Evolutionary conservation across 2,888 invertebrate species (phyloP).

Genomic region (Zonitis immaculata): DNA sequence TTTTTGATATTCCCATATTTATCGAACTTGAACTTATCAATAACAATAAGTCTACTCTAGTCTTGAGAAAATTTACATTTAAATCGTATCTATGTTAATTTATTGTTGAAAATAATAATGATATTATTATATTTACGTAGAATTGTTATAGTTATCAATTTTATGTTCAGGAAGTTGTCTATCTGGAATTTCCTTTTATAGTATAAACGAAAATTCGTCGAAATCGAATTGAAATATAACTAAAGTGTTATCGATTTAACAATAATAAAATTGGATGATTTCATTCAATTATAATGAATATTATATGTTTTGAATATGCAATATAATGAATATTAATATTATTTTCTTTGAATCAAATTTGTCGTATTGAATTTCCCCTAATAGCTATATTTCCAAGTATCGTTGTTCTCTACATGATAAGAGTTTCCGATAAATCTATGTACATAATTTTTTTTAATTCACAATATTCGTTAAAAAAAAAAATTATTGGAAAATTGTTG

Average conservation of each 20-base stretch:
- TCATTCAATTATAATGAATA: no score
- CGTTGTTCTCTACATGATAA: no score
- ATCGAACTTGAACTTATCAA: no score
- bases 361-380: background rate
- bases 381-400: background rate
- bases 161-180: background rate
- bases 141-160: background rate
- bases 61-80: background rate
- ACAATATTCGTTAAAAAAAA: no score
- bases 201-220: background rate
- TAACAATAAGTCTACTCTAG: no score
- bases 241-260: no score
- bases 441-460: no score
- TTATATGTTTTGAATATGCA: no score
- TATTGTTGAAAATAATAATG: no score
- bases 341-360: background rate
- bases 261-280: no score
- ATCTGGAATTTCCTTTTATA: background rate
- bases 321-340: no score
- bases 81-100: background rate
- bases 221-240: background rate
- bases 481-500: no score
- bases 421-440: background rate
- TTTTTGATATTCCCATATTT: background rate
- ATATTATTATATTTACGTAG: background rate